Evolutionary conservation across 2,113 vertebrate species (phyloP).

Genomic region (Cisticola juncidis): DNA sequence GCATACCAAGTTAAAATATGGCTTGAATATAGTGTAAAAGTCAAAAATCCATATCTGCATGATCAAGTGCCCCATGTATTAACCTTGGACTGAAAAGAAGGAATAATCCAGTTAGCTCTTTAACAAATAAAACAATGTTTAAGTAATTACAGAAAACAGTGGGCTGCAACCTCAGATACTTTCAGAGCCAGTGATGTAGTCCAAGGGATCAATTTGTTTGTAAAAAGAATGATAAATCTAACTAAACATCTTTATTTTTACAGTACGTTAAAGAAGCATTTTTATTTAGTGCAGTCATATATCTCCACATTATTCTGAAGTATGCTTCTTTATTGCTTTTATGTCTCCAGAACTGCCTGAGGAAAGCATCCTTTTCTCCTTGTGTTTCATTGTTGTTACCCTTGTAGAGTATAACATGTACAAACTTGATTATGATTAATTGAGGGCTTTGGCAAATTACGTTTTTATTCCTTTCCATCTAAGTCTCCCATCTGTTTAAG

Average conservation of each 20-base stretch:
- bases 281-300: constrained; percentile 71
- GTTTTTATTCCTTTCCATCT: constrained; percentile 41
- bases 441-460: constrained; percentile 24
- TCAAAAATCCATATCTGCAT: background rate
- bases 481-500: constrained; percentile 58
- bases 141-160: constrained; percentile 49
- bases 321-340: constrained; percentile 66
- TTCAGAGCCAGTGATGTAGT: background rate
- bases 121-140: constrained; percentile 34
- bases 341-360: constrained; percentile 66
- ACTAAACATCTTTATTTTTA: constrained; percentile 68
- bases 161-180: background rate
- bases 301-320: constrained; percentile 75
- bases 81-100: background rate
- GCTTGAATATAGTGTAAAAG: background rate
- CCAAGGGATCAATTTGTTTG: constrained; percentile 19
- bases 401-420: constrained; percentile 57
- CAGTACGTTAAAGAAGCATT: constrained; percentile 67
- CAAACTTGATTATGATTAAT: constrained; percentile 69
- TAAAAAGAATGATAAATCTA: constrained; percentile 70
- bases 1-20: background rate
- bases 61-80: background rate
- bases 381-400: constrained; percentile 48
- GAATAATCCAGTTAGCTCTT: constrained; percentile 6
- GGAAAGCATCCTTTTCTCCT: constrained; percentile 64